phyloP scores from a whole-genome alignment of 2,797 vertebrate genomes.

The Gastrophryne carolinensis region DNA sequence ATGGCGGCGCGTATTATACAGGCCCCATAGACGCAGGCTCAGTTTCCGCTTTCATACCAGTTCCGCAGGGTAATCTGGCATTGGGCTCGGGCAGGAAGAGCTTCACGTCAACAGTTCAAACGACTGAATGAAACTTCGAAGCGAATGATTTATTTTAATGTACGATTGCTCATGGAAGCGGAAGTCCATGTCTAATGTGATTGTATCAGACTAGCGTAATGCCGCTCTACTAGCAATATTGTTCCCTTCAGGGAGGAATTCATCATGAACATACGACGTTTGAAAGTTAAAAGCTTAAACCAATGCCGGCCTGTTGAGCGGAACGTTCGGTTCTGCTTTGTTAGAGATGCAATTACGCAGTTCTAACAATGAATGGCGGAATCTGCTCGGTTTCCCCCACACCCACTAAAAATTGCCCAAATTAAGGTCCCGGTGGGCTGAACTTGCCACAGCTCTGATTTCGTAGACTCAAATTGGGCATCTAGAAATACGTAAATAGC shows the following conservation, averaged over 20 bases:
- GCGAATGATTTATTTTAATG: constrained; percentile 26
- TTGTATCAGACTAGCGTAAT: constrained; percentile 18
- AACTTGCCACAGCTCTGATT: not conserved
- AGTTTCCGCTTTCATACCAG: too few species aligned
- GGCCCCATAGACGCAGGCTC: too few species aligned
- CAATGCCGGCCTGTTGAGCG: not conserved
- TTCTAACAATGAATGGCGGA: not conserved
- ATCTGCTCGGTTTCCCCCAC: not conserved
- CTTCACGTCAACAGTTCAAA: constrained; percentile 2
- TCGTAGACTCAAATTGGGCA: not conserved
- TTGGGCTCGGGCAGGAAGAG: not conserved
- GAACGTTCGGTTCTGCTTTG: not conserved
- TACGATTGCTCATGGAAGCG: constrained; percentile 33
- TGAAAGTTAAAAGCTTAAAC: constrained; percentile 19
- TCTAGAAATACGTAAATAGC: too few species aligned
- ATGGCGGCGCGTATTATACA: too few species aligned
- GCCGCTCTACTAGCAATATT: constrained; percentile 3
- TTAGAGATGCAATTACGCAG: not conserved
- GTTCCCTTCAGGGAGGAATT: constrained; percentile 18
- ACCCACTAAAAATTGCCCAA: not conserved
- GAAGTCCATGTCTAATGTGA: constrained; percentile 25
- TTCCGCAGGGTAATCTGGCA: not conserved
- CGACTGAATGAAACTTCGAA: constrained; percentile 7
- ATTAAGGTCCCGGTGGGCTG: not conserved
- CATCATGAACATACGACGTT: not conserved